A percentile compares a stretch with the other conserved stretches of the same genome.
phyloP scores from a whole-genome alignment of 2,888 invertebrate species.

The Bimastos eiseni region DNA sequence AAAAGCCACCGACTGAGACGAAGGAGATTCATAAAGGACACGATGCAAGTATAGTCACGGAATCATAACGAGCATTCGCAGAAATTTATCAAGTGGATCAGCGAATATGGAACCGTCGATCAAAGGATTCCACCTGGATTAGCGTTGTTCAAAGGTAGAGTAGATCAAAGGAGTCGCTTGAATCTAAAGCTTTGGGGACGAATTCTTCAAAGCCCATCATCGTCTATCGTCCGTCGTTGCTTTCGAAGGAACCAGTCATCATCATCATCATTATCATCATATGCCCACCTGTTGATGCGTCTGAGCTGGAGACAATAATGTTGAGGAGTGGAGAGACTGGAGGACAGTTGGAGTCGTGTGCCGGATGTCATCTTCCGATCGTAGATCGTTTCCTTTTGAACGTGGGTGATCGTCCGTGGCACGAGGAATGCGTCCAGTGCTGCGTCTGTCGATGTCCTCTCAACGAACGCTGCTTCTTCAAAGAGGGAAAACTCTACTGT shows the following conservation, averaged over 20 bases:
- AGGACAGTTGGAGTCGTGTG: conserved; percentile 7
- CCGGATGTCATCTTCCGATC: conserved; percentile 15
- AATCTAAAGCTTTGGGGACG: neutral
- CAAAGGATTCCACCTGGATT: neutral
- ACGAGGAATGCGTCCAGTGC: conserved; percentile 94
- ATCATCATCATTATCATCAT: no score
- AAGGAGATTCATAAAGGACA: neutral
- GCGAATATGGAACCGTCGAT: neutral
- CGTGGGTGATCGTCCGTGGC: conserved; percentile 96
- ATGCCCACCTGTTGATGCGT: neutral
- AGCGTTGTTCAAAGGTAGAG: neutral
- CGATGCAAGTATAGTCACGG: neutral
- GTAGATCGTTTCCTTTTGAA: conserved; percentile 78
- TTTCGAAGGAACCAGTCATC: neutral
- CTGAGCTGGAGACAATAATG: neutral
- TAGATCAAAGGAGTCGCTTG: neutral
- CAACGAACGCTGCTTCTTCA: conserved; percentile 95
- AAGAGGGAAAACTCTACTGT: conserved; percentile 96
- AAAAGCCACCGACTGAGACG: neutral
- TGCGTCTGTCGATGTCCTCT: conserved; percentile 90
- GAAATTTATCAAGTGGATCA: neutral
- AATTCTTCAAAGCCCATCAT: neutral
- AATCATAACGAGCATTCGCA: neutral
- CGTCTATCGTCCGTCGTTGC: neutral
- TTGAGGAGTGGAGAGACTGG: neutral